Evolutionary conservation across 1,140 invertebrate genomes (phyloP), one percentile per base, ranked within the genome.

Genomic region (Neocloeon triangulifer): DNA sequence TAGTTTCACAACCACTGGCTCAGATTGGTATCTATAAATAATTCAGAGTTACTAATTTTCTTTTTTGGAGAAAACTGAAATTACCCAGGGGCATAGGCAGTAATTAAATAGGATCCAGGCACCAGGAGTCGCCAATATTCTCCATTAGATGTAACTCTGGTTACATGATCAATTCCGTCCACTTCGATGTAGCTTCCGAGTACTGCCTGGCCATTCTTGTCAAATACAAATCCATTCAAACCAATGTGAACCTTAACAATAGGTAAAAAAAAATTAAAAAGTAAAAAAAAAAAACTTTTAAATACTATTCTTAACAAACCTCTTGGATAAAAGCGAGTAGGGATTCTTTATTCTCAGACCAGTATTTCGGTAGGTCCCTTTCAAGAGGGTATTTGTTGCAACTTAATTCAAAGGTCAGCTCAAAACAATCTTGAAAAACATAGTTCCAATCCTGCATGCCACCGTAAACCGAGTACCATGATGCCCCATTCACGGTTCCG

Each of bases 381-480:
- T 68, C 65, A 14, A 51, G 51, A 0, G 92, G 92, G 47, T 72
- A 97, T 55, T 98, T 98, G 38, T 64, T 66, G 51, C 94, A 98
- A 15, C 91, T 80, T 30, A 97, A 53, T 54, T 98, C 94, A 6
- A 98, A 47, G 0, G 92, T 97, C 1, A 97, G 61, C 51, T 97
- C 92, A 59, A 95, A 79, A 43, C 79, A 85, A 43, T 86, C 94
- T 10, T 84, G 76, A 36, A 79, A 58, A 1, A 92, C 39, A 48
- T 98, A 98, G 57, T 94, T 96, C 71, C 82, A 98, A 51, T 98
- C 94, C 54, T 98, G 94, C 92, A 98, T 97, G 7, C 92, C 91
- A 1, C 88, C 81, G 1, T 67, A 57, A 1, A 92, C 67, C 18
- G 62, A 60, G 47, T 95, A 94, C 89, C 89, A 95, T 25, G 67